A percentile compares a stretch with the other conserved stretches of the same genome.
Evolutionary conservation across 2,888 invertebrate species (phyloP).

Genomic region (Caenorhabditis sinica): DNA sequence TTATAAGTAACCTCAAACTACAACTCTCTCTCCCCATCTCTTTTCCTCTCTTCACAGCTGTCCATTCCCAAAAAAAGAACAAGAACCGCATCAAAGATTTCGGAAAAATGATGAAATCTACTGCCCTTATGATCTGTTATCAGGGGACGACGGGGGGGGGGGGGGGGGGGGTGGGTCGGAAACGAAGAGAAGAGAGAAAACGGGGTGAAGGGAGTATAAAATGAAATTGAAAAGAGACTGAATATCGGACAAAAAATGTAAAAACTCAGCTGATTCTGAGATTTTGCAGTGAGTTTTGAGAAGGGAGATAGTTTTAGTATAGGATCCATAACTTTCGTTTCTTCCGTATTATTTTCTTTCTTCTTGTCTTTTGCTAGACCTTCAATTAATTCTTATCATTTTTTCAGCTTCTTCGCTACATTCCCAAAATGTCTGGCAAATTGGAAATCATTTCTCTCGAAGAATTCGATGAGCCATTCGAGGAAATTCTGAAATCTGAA

Average conservation of each 20-base stretch:
- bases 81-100: constrained; percentile 33
- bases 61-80: constrained; percentile 12
- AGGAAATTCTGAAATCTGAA: constrained; percentile 48
- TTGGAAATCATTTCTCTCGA: constrained; percentile 53
- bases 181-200: constrained; percentile 16
- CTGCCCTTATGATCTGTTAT: constrained; percentile 42
- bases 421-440: constrained; percentile 39
- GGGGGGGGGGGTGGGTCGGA: constrained; percentile 29
- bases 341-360: background rate
- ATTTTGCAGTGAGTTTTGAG: constrained; percentile 9
- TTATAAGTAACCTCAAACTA: constrained; percentile 13
- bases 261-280: constrained; percentile 1
- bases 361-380: background rate
- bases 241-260: background rate
- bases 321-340: background rate
- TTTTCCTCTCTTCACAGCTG: background rate
- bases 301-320: background rate
- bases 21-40: background rate
- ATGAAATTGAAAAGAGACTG: constrained; percentile 19
- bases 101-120: constrained; percentile 60
- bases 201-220: constrained; percentile 23
- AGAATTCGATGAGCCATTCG: constrained; percentile 58
- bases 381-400: background rate
- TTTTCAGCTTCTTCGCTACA: background rate
- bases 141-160: constrained; percentile 28